These are phyloP conservation scores for Parnassius glacialis DNA, from an alignment of 2,888 invertebrate species.

Conservation along the genomic window DNA sequence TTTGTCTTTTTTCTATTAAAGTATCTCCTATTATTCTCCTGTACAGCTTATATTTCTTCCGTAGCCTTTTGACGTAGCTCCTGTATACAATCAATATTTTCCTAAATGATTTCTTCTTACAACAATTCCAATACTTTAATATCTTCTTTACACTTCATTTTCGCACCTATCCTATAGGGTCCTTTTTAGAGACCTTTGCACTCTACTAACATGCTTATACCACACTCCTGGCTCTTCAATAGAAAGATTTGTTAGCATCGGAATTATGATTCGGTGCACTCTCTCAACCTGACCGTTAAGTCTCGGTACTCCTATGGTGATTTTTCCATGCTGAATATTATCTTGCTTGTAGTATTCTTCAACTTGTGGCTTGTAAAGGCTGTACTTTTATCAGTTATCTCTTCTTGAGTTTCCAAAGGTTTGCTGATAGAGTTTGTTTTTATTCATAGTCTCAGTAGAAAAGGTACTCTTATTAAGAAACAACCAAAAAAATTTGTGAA, in stretches of 20 bases:
- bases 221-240: background rate
- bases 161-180: background rate
- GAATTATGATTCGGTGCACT: too few species aligned
- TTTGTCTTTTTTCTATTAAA: constrained; percentile 26
- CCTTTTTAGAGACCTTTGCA: background rate
- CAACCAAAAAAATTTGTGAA: constrained; percentile 51
- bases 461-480: constrained; percentile 43
- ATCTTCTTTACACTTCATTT: constrained; percentile 9
- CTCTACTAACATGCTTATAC: background rate
- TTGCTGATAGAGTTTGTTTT: constrained; percentile 33
- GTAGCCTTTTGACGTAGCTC: constrained; percentile 23
- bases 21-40: constrained; percentile 27
- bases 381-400: constrained; percentile 44
- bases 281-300: too few species aligned
- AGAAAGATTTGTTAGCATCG: too few species aligned
- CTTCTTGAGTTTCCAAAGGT: constrained; percentile 14
- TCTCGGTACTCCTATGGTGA: too few species aligned
- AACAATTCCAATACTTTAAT: background rate
- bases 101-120: background rate
- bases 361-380: constrained; percentile 48
- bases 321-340: background rate
- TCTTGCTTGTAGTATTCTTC: constrained; percentile 4
- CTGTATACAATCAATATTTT: constrained; percentile 13
- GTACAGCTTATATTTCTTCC: constrained; percentile 24
- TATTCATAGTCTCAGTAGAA: constrained; percentile 40